Evolutionary conservation across 2,797 vertebrate genomes (phyloP), one percentile per base, ranked within the genome.

Genomic region (Epinephelus awoara): DNA sequence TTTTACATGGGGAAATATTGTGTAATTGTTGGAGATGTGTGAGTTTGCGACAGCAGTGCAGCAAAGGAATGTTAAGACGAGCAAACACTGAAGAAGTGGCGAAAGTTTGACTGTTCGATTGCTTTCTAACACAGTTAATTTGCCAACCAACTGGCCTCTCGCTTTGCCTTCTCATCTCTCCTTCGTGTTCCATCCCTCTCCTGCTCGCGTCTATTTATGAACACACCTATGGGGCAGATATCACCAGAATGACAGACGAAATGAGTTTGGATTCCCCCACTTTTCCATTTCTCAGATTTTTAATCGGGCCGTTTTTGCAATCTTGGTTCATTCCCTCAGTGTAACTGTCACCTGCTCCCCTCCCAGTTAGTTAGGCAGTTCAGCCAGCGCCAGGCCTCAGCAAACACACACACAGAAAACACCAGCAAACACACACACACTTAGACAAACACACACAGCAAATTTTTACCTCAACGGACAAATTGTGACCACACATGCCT

Each of bases 321-420:
- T 95, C 93, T 95, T 90, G 87, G 85, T 93, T 95, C 94, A 95
- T 95, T 96, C 94, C 92, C 92, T 92, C 77, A 91, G 92, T 91
- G 92, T 87, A 84, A 83, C 85, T 86, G 90, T 96, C 95, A 96
- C 95, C 95, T 96, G 96, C 95, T 95, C 93, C 94, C 92, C 86
- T 90, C 88, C 88, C 88, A 88, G 91, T 85, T 88, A 89, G 86
- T 91, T 86, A 92, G 77, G 70, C 76, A 61, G 84, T 93, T 91
- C 89, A 91, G 90, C 89, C 92, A 88, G 88, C 34, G 84, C 91
- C 90, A 92, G 87, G 82, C 83, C 82, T 58, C 72, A 74, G 71
- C 84, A 79, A 67, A 69, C 67, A 68, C 51, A 68, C 67, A 82
- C 85, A 78, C 83, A 64, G 17, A 77, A 77, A 80, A 82, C 84